Percentiles rank a stretch among this genome's conserved stretches.
Conservation (phyloP, 2,113 vertebrate genomes). For the Xiphophorus hellerii region DNA sequence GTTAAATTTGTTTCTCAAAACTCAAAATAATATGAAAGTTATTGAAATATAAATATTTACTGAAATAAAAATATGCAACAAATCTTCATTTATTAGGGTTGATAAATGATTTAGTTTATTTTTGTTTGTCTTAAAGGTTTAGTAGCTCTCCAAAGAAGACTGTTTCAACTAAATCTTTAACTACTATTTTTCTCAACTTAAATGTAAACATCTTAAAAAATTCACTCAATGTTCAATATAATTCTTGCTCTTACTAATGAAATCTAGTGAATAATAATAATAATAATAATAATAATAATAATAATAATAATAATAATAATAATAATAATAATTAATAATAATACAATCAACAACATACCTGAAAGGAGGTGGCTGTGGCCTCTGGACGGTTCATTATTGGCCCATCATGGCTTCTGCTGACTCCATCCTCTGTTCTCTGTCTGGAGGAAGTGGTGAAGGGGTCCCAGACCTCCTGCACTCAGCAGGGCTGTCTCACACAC, state of each 20-base stretch:
- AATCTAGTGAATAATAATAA: neutral
- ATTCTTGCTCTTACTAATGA: neutral
- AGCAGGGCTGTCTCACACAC: slow-evolving; percentile 78
- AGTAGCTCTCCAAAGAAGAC: no score
- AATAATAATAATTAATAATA: no score
- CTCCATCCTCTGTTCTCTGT: slow-evolving; percentile 76
- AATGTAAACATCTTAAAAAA: no score
- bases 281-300: no score
- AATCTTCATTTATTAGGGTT: neutral
- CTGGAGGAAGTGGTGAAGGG: slow-evolving; percentile 78
- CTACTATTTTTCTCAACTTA: no score
- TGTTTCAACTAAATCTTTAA: no score
- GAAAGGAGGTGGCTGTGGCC: slow-evolving; percentile 61
- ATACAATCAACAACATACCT: slow-evolving; percentile 56
- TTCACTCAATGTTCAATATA: no score
- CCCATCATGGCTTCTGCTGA: slow-evolving; percentile 73
- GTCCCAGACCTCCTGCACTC: slow-evolving; percentile 80
- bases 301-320: no score
- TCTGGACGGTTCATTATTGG: slow-evolving; percentile 73
- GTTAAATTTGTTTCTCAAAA: no score
- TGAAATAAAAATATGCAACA: neutral
- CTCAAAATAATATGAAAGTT: no score
- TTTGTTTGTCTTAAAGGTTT: neutral
- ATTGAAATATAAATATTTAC: neutral
- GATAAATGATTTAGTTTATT: neutral